Evolutionary conservation across 2,888 invertebrate species (phyloP).

Genomic region (Steinernema hermaphroditum): DNA sequence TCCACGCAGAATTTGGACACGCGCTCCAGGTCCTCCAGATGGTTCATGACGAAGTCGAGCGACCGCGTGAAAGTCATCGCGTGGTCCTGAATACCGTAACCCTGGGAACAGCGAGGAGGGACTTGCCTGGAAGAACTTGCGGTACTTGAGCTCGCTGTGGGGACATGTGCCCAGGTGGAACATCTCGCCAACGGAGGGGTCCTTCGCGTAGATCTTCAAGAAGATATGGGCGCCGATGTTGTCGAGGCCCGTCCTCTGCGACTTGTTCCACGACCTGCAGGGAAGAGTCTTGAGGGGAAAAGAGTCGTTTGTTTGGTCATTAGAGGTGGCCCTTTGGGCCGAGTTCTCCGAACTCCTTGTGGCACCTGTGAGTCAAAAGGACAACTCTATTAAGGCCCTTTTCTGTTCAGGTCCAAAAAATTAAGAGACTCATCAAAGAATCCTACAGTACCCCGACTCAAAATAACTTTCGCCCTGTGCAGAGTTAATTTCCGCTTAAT

Average conservation of each 20-base stretch:
- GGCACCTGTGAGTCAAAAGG: too few relatives aligned
- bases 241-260: conserved; percentile 36
- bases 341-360: too few relatives aligned
- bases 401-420: too few relatives aligned
- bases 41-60: conserved; percentile 38
- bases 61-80: conserved; percentile 39
- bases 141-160: conserved; percentile 34
- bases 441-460: too few relatives aligned
- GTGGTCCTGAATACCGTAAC: conserved; percentile 34
- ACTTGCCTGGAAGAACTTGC: conserved; percentile 35
- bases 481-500: conserved; percentile 16
- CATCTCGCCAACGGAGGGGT: conserved; percentile 33
- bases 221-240: conserved; percentile 36
- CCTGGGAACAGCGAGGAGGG: background rate
- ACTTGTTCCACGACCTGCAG: conserved; percentile 36
- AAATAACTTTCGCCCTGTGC: too few relatives aligned
- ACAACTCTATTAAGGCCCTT: too few relatives aligned
- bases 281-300: too few relatives aligned
- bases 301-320: too few relatives aligned
- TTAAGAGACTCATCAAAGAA: too few relatives aligned
- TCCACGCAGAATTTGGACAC: conserved; percentile 35
- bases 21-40: conserved; percentile 38
- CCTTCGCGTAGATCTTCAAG: conserved; percentile 34
- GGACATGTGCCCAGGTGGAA: conserved; percentile 33
- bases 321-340: too few relatives aligned